phyloP scores from a whole-genome alignment of 2,797 vertebrate genomes.

The Triplophysa bombifrons region DNA sequence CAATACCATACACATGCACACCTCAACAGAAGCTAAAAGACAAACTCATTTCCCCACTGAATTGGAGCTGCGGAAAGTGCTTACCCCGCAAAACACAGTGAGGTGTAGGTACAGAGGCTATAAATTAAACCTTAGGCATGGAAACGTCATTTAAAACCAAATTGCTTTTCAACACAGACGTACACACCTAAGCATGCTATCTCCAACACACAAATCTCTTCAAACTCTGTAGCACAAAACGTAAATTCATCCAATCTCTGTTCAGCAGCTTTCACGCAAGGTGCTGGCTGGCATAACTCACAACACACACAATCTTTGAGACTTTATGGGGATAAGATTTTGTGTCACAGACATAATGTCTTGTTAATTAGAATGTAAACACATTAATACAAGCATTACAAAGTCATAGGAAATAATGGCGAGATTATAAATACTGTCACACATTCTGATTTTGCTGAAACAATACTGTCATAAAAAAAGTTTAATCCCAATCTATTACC shows the following conservation, averaged over 20 bases:
- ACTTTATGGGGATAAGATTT: no score
- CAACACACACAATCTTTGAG: neutral
- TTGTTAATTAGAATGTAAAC: neutral
- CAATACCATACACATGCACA: conserved; percentile 32
- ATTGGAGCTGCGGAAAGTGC: conserved; percentile 53
- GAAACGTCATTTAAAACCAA: conserved; percentile 61
- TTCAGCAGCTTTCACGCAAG: conserved; percentile 31
- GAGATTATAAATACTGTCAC: neutral
- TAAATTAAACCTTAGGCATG: conserved; percentile 61
- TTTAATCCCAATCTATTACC: neutral
- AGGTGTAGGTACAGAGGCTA: conserved; percentile 46
- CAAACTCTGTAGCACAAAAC: conserved; percentile 37
- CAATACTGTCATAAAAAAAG: neutral
- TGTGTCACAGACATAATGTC: neutral
- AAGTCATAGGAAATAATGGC: neutral
- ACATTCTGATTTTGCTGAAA: no score
- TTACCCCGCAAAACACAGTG: conserved; percentile 55
- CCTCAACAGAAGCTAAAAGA: conserved; percentile 49
- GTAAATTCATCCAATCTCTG: conserved; percentile 47
- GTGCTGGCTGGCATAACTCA: neutral
- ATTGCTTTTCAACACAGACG: conserved; percentile 51
- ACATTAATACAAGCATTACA: neutral
- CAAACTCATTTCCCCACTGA: conserved; percentile 55
- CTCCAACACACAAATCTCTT: conserved; percentile 38
- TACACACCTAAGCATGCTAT: conserved; percentile 32